Base-by-base conservation (phyloP, 2,113 vertebrate genomes). In the Lagopus muta region DNA sequence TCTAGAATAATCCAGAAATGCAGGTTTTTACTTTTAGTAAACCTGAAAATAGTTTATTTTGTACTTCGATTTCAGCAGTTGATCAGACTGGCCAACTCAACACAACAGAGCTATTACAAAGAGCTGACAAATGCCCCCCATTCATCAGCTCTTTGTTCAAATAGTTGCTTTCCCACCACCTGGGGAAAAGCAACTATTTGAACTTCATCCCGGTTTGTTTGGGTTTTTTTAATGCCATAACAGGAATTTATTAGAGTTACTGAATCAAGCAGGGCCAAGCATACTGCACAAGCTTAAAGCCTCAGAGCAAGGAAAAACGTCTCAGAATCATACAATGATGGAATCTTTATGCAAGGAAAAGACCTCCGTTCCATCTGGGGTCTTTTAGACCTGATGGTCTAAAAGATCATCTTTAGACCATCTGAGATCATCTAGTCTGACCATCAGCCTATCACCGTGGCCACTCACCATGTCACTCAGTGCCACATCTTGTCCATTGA, bases 171-270 rank as follows among this genome's bases (percentile, higher is more conserved):
- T 50, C 48, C 48, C 22, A 50, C 22, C 48, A 50, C 24, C 24
- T 25, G 3, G 12, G 0, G 14, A 36, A 62, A 80, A 16, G 0
- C 8, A 16, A 34, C 3, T 32, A 2, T 34, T 70, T 52, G 58
- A 85, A 40, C 8, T 81, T 47, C 36, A 65, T 45, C n/a, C 11
- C 28, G 34, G 8, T 5, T 0, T 38, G 34, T 22, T 61, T 48
- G 21, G 21, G 13, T 69, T 24, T 55, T 43, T 57, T 85, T 32
- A 34, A 45, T 36, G 38, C 57, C 32, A 40, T 54, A 28, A 34
- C 19, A 40, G 13, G 30, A 65, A 40, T 36, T 54, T 52, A 36
- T 18, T 18, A 42, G 28, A 89, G 38, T 54, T 65, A 55, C 13
- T 6, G 13, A 80, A 60, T 14, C 19, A 40, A 45, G 48, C 38